Percentiles rank a stretch among this genome's conserved stretches.
Conservation (phyloP, 2,797 vertebrate genomes). For the Alectoris magna region DNA sequence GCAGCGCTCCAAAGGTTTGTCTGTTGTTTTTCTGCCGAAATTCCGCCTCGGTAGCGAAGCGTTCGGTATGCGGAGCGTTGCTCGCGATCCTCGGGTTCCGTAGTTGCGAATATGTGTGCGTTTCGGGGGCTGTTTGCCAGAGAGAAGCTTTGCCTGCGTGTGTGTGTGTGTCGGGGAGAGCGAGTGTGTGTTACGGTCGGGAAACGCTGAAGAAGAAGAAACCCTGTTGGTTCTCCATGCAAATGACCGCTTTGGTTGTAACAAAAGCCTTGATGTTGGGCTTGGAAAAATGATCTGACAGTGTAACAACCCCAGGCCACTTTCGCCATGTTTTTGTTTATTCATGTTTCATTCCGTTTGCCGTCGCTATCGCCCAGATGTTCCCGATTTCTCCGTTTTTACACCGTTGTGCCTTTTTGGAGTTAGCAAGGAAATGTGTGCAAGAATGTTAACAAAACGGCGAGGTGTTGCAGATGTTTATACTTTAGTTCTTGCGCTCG, state of each 20-base stretch:
- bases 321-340: conserved; percentile 83
- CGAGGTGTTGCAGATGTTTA: conserved; percentile 74
- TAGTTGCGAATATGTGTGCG: background rate
- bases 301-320: conserved; percentile 78
- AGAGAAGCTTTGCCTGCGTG: background rate
- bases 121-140: background rate
- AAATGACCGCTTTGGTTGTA: conserved; percentile 79
- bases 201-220: conserved; percentile 59
- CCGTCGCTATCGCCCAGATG: conserved; percentile 51
- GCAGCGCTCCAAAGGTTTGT: conserved; percentile 75
- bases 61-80: background rate
- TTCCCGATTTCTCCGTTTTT: conserved; percentile 25
- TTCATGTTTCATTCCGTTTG: conserved; percentile 70
- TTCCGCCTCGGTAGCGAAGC: background rate
- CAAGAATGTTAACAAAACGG: conserved; percentile 72
- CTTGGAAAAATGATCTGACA: conserved; percentile 73
- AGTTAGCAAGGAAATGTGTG: conserved; percentile 60
- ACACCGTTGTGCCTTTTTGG: conserved; percentile 36
- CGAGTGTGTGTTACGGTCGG: conserved; percentile 11
- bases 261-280: conserved; percentile 80
- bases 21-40: conserved; percentile 5
- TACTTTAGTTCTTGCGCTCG: conserved; percentile 69
- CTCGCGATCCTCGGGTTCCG: background rate
- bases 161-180: background rate
- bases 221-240: conserved; percentile 78